Evolutionary conservation across 2,113 vertebrate species (phyloP).

Genomic region (Cygnus buccinator): DNA sequence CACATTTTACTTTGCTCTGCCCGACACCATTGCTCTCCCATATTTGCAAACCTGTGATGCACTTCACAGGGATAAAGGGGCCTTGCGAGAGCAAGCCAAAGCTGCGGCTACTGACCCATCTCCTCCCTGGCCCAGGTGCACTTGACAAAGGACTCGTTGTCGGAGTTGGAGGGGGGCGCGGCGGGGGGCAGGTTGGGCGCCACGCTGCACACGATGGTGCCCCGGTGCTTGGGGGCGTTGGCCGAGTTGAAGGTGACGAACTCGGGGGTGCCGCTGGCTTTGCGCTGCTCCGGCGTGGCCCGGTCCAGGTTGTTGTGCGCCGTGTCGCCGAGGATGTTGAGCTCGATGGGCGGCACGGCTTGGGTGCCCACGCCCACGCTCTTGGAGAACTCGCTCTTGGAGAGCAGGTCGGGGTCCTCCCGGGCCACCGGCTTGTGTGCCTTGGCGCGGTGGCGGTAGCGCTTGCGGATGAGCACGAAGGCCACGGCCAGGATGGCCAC

Average conservation of each 20-base stretch:
- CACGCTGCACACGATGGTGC: conserved; percentile 92
- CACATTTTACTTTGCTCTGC: not conserved
- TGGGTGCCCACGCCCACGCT: conserved; percentile 80
- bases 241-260: conserved; percentile 75
- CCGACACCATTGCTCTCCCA: not conserved
- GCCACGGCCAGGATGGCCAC: conserved; percentile 67
- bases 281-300: conserved; percentile 74
- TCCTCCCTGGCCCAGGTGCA: conserved; percentile 91
- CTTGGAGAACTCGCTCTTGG: conserved; percentile 81
- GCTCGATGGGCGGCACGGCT: conserved; percentile 80
- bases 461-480: conserved; percentile 77
- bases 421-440: conserved; percentile 86
- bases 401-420: conserved; percentile 91
- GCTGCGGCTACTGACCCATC: conserved; percentile 81
- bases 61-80: not conserved
- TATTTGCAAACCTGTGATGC: not conserved
- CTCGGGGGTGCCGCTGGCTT: conserved; percentile 60
- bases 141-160: conserved; percentile 89
- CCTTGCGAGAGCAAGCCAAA: not conserved
- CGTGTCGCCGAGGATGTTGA: conserved; percentile 77
- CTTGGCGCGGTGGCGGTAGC: conserved; percentile 77
- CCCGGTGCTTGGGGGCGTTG: conserved; percentile 74
- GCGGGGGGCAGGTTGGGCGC: conserved; percentile 89
- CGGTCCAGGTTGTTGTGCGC: conserved; percentile 80
- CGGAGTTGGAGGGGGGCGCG: conserved; percentile 80